Evolutionary conservation across 2,797 vertebrate genomes (phyloP), one percentile per base, ranked within the genome.

Genomic region (Myotis pilosus): DNA sequence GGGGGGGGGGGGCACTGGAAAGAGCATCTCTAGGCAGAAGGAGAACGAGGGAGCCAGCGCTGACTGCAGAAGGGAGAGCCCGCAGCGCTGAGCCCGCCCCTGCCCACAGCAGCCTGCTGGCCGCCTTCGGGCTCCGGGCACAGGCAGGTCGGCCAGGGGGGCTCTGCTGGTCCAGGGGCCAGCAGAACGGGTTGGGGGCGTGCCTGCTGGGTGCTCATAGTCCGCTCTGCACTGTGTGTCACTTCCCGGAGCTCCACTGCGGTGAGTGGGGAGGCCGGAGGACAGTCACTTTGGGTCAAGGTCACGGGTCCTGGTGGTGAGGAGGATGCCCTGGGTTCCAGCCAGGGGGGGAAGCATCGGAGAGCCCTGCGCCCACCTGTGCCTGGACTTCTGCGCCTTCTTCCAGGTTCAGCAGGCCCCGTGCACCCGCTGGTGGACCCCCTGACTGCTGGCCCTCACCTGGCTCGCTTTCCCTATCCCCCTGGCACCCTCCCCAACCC

Each of bases 391-490:
- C 49, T 69, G 89, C 57, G 55, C 23, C 84, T 82, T 51, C 94
- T 97, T 98, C 25, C 47, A 99, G 99, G 99, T 97, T 99, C 99
- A 15, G 99, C 99, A 95, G 98, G 98, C 97, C 98, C 98, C 87
- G 99, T 98, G 72, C 99, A 99, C 94, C 99, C 99, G 0, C 98
- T 99, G 95, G 99, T 99, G 71, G 99, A 99, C 96, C 99, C 98
- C 33, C 98, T 99, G 97, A 99, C 98, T 64, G 99, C 98, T 7
- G 99, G 99, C 97, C 99, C 99, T 90, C 99, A 99, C 97, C 98
- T 99, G 98, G 99, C 99, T 86, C 99, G 99, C 76, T 99, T 99
- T 97, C 99, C 99, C 4, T 99, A 99, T 97, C 99, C 99, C 0
- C 99, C 99, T 20, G 99, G 99, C 96, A 98, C 99, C 98, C 99